A percentile compares a stretch with the other conserved stretches of the same genome.
These are phyloP conservation scores for Scaptomyza parva DNA, from an alignment of 2,888 invertebrate genomes.

Conservation along the genomic window DNA sequence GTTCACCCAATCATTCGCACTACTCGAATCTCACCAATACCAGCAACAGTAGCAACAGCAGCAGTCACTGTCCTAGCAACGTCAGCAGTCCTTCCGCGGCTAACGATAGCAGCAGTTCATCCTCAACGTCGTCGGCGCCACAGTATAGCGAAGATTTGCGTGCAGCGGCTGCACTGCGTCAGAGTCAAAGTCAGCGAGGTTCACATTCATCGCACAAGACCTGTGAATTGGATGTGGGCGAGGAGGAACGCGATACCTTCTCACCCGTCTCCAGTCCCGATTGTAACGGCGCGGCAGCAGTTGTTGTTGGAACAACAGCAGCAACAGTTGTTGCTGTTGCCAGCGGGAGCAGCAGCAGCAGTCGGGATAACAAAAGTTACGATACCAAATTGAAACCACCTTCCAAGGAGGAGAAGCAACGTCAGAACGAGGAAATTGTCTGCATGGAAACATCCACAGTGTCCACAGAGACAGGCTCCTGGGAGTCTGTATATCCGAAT, in stretches of 20 bases:
- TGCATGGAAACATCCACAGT: conserved; percentile 88
- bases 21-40: conserved; percentile 78
- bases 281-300: conserved; percentile 53
- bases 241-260: conserved; percentile 84
- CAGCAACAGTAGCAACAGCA: conserved; percentile 53
- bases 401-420: conserved; percentile 87
- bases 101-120: conserved; percentile 56
- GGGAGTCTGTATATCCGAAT: conserved; percentile 87
- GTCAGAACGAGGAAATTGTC: conserved; percentile 88
- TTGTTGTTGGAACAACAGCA: conserved; percentile 8
- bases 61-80: conserved; percentile 42
- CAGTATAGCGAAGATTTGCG: conserved; percentile 80
- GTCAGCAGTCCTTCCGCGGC: conserved; percentile 58
- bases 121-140: conserved; percentile 76
- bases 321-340: conserved; percentile 17
- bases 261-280: conserved; percentile 83
- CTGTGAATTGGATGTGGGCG: conserved; percentile 83
- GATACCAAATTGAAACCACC: conserved; percentile 67
- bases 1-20: conserved; percentile 73
- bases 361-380: conserved; percentile 74
- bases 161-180: conserved; percentile 39
- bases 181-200: conserved; percentile 24
- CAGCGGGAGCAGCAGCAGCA: conserved; percentile 36
- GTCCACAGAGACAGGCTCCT: conserved; percentile 88
- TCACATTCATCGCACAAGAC: conserved; percentile 79